Evolutionary conservation across 2,888 invertebrate genomes (phyloP).

Genomic region (Zootermopsis nevadensis): DNA sequence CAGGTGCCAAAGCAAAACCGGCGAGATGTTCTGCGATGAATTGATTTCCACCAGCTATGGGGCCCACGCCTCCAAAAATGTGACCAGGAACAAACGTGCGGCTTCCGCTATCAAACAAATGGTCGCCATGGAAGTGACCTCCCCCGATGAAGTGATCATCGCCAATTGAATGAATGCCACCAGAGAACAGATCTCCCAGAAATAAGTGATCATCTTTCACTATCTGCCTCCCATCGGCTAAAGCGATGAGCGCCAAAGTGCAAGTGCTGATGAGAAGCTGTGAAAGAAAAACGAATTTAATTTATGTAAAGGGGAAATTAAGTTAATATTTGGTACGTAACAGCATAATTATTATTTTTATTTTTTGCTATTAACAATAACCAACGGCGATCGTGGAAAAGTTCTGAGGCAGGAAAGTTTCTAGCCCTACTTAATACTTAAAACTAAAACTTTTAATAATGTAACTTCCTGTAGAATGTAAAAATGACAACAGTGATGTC

Average conservation of each 20-base stretch:
- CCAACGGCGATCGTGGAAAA: too few relatives aligned
- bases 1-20: background rate
- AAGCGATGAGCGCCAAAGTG: constrained; percentile 28
- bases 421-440: too few relatives aligned
- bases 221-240: constrained; percentile 17
- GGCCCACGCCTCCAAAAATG: too few relatives aligned
- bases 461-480: too few relatives aligned
- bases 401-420: too few relatives aligned
- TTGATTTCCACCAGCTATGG: background rate
- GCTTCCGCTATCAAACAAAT: background rate
- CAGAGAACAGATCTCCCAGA: background rate
- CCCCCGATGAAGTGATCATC: background rate
- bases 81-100: too few relatives aligned
- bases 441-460: too few relatives aligned
- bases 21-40: background rate
- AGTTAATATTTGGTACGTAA: too few relatives aligned
- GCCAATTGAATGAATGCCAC: background rate
- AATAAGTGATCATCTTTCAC: constrained; percentile 7
- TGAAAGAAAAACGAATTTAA: background rate
- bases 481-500: too few relatives aligned
- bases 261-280: background rate
- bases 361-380: too few relatives aligned
- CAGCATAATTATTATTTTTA: too few relatives aligned
- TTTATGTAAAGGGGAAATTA: background rate
- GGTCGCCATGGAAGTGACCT: background rate